A percentile compares a stretch with the other conserved stretches of the same genome.
Evolutionary conservation across 2,113 vertebrate genomes (phyloP).

Genomic region (Galemys pyrenaicus): DNA sequence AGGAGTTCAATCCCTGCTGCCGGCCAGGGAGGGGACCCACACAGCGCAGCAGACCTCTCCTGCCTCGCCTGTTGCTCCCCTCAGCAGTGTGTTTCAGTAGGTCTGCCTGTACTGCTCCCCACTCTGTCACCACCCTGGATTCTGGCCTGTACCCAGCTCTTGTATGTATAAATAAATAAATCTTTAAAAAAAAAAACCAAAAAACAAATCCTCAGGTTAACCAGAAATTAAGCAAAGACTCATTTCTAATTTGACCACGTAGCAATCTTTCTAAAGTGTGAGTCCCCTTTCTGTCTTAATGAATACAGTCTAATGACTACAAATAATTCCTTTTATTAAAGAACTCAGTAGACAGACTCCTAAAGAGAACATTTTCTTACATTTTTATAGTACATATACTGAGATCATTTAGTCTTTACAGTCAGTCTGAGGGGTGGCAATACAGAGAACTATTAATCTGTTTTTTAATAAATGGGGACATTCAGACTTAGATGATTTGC

Average conservation of each 20-base stretch:
- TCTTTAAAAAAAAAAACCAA: no score
- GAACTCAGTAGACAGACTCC: neutral
- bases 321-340: neutral
- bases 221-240: constrained; percentile 28
- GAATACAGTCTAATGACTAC: constrained; percentile 2
- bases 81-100: no score
- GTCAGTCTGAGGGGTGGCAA: neutral
- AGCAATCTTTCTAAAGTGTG: neutral
- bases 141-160: no score
- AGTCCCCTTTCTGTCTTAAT: neutral
- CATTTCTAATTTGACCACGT: neutral
- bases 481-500: neutral
- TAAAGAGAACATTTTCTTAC: neutral
- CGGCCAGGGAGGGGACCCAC: no score
- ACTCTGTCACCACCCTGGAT: no score
- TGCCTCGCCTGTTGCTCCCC: no score
- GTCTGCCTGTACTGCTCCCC: no score
- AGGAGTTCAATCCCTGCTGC: no score
- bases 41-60: no score
- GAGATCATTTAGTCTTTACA: neutral
- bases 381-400: neutral
- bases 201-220: neutral
- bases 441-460: neutral
- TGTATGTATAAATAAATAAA: no score
- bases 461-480: constrained; percentile 27